Percentiles rank a stretch among this genome's conserved stretches.
phyloP scores from a whole-genome alignment of 2,888 invertebrate genomes.

The Tubulanus polymorphus region DNA sequence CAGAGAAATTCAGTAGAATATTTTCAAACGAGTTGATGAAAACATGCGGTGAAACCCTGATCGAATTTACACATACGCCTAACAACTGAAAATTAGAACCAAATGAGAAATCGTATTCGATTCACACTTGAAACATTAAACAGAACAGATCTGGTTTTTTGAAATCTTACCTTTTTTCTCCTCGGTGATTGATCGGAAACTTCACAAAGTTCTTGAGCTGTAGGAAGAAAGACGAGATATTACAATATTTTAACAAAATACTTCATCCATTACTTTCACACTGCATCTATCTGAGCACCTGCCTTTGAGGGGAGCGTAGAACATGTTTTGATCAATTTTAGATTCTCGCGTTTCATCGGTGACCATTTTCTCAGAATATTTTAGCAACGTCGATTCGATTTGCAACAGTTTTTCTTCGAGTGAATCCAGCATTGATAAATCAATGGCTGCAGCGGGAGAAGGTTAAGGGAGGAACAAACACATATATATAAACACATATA shows the following conservation, averaged over 20 bases:
- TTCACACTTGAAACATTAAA: no score
- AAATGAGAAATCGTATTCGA: no score
- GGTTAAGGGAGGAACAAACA: slow-evolving; percentile 20
- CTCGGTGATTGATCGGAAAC: no score
- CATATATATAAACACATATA: no score
- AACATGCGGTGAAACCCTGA: slow-evolving; percentile 2
- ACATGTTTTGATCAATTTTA: slow-evolving; percentile 29
- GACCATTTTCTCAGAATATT: slow-evolving; percentile 36
- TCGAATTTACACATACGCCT: slow-evolving; percentile 1
- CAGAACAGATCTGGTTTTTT: no score
- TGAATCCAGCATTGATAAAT: slow-evolving; percentile 32
- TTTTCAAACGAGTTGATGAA: background rate
- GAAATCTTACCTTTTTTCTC: no score
- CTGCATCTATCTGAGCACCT: no score
- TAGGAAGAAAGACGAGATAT: no score
- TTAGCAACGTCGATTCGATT: slow-evolving; percentile 33
- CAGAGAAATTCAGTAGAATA: background rate
- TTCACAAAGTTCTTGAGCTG: no score
- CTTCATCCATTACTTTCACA: background rate
- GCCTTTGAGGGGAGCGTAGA: slow-evolving; percentile 36
- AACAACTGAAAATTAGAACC: background rate
- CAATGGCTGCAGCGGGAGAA: slow-evolving; percentile 26
- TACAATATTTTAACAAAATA: no score
- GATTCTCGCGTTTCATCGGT: slow-evolving; percentile 30
- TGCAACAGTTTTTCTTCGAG: slow-evolving; percentile 29